phyloP scores from a whole-genome alignment of 2,113 vertebrate genomes.

The Takifugu bimaculatus region DNA sequence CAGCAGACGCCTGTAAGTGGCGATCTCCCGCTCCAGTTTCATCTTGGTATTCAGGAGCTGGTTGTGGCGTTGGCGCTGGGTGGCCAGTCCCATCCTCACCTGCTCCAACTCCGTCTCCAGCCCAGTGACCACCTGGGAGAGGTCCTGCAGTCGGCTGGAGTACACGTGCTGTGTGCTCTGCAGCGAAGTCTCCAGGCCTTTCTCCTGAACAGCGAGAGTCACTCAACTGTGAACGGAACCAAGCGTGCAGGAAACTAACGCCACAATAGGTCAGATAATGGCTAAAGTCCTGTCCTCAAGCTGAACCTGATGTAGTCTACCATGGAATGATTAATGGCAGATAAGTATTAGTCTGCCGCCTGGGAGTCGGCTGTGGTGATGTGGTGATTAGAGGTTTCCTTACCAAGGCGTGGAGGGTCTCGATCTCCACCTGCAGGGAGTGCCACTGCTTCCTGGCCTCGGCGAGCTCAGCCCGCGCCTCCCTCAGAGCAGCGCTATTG shows the following conservation, averaged over 20 bases:
- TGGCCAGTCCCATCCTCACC: constrained; percentile 81
- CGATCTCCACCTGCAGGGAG: constrained; percentile 89
- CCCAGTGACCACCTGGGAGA: constrained; percentile 80
- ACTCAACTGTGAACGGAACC: neutral
- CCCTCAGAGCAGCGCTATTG: constrained; percentile 80
- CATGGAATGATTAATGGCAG: too few relatives aligned
- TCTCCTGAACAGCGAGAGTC: constrained; percentile 75
- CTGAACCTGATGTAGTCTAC: too few relatives aligned
- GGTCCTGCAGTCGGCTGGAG: constrained; percentile 82
- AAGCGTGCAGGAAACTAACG: too few relatives aligned
- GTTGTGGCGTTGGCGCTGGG: constrained; percentile 85
- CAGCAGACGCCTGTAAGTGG: constrained; percentile 86
- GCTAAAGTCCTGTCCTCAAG: too few relatives aligned
- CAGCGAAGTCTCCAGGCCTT: constrained; percentile 84
- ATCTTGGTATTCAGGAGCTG: constrained; percentile 93
- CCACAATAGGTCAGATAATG: too few relatives aligned
- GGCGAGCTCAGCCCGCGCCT: constrained; percentile 84
- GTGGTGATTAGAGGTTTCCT: constrained; percentile 21
- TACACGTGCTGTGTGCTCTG: constrained; percentile 83
- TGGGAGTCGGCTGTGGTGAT: neutral
- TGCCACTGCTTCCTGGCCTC: constrained; percentile 90
- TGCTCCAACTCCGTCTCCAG: constrained; percentile 87
- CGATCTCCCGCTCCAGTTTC: constrained; percentile 93
- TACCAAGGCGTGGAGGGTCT: constrained; percentile 91
- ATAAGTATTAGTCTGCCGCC: too few relatives aligned